These are phyloP conservation scores for Aurelia sp. DNA, from an alignment of 30 jellyfish, hydroid and myxozoan genomes.

Conservation along the genomic window DNA sequence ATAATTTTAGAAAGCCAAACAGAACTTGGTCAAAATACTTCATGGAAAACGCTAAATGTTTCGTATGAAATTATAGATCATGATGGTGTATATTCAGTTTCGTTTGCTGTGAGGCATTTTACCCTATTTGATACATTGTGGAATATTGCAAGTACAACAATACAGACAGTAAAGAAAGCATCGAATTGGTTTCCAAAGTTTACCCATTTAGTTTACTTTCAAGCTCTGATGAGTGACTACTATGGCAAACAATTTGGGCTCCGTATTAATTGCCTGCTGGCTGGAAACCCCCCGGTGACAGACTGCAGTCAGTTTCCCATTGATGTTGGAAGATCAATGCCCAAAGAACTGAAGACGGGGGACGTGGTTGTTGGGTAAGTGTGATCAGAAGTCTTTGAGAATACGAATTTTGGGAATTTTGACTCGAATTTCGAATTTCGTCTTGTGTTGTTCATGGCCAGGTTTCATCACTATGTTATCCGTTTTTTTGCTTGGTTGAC, in stretches of 20 bases:
- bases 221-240: conserved; percentile 91
- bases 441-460: too few species aligned
- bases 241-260: conserved; percentile 86
- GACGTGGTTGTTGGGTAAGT: conserved; percentile 71
- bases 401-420: too few species aligned
- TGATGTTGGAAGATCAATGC: conserved; percentile 82
- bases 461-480: too few species aligned
- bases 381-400: not conserved
- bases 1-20: conserved; percentile 79
- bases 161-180: conserved; percentile 55
- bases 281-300: conserved; percentile 64
- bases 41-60: conserved; percentile 60
- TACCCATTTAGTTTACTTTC: conserved; percentile 74
- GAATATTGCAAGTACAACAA: conserved; percentile 49
- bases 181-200: conserved; percentile 34
- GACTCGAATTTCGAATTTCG: too few species aligned
- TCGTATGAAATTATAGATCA: conserved; percentile 16
- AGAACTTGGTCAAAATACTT: conserved; percentile 54
- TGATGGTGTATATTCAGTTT: conserved; percentile 43
- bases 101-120: conserved; percentile 80
- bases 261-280: conserved; percentile 72
- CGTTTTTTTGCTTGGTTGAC: too few species aligned
- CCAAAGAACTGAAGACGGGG: conserved; percentile 79
- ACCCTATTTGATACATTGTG: conserved; percentile 76
- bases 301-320: conserved; percentile 70